Base-by-base conservation (phyloP, 2,888 invertebrate genomes). In the Tipula confusa region DNA sequence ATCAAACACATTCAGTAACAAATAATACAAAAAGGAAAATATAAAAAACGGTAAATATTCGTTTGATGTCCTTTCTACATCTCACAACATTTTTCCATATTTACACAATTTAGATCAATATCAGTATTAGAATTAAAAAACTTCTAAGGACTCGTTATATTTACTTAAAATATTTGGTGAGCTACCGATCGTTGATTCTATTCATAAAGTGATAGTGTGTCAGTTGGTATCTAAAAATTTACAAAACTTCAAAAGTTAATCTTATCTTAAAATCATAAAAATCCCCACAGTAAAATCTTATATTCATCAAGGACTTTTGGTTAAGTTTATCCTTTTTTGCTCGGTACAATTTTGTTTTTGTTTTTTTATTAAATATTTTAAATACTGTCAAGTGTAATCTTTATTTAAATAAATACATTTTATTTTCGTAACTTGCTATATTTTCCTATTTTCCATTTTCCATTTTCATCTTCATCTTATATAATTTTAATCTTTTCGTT, bases 361-460 rank as follows among this genome's bases (percentile, higher is more conserved):
- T 64, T 11, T 64, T 64, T 64, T 24, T 64, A 64, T 64, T 64
- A 64, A 64, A 64, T 64, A 64, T 24, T 64, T 64, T 64, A 64
- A 64, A 64, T 64, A 64, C 64, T 64, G 64, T 64, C 64, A 64
- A 64, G 64, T 24, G 64, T 64, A 64, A 64, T 64, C 64, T 64
- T 64, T 64, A 64, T 64, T 64, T 64, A 64, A 64, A 64, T 64
- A 64, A 64, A 64, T 64, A 64, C 6, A 64, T 64, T 64, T 64
- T 24, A 13, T 24, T 64, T 64, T 43, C 15, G 2, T 33, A 11
- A 1, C 2, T 43, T 43, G 43, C n/a, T n/a, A n/a, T 43, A n/a
- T 43, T 64, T 64, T 64, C 9, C 64, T 24, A 24, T 64, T 64
- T 64, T 64, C 64, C 64, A 24, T 64, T 64, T 64, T 64, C 64